Evolutionary conservation across 1,140 invertebrate genomes (phyloP).

Genomic region (Berghia stephanieae): DNA sequence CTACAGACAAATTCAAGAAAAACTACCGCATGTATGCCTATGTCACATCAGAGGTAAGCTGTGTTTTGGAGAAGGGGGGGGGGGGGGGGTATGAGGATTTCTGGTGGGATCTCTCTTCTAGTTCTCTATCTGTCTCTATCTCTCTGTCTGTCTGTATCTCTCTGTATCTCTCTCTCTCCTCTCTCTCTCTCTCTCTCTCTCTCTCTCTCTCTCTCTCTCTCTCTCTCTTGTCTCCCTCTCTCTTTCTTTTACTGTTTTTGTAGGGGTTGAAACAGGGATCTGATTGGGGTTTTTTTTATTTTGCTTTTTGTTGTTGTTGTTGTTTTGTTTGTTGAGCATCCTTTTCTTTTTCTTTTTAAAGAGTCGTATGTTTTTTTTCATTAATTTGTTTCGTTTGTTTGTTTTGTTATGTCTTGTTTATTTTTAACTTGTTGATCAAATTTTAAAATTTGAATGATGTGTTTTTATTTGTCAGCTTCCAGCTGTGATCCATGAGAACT

Average conservation of each 20-base stretch:
- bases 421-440: neutral
- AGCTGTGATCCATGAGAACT: constrained; percentile 79
- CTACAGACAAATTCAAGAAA: constrained; percentile 87
- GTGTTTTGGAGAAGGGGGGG: neutral
- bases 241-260: too few species aligned
- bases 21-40: constrained; percentile 98
- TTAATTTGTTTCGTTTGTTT: neutral
- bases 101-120: too few species aligned
- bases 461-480: constrained; percentile 71
- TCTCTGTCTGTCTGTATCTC: neutral
- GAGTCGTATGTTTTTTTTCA: neutral
- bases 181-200: too few species aligned
- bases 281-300: too few species aligned
- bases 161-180: too few species aligned
- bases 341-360: neutral
- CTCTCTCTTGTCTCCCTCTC: too few species aligned
- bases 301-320: too few species aligned
- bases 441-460: too few species aligned
- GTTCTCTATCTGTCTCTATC: neutral
- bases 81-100: neutral
- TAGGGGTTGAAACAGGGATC: too few species aligned
- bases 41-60: constrained; percentile 81
- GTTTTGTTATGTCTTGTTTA: too few species aligned
- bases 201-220: too few species aligned
- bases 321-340: neutral